Evolutionary conservation across 2,797 vertebrate species (phyloP), one percentile per base, ranked within the genome.

Genomic region (Ataeniobius toweri): DNA sequence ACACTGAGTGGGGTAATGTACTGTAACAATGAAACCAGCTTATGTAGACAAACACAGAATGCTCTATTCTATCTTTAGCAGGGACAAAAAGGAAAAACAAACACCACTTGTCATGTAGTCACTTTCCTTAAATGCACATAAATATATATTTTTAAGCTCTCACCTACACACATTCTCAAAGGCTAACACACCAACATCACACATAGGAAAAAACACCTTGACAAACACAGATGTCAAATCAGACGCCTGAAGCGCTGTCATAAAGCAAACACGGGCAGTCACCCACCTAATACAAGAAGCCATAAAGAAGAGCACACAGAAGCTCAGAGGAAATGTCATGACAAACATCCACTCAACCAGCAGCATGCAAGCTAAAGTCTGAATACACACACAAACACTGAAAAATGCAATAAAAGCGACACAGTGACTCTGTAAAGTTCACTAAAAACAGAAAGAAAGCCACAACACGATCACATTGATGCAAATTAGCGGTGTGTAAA

Each of bases 171-270:
- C 73, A 73, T 80, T 65, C 88, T 78, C 88, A 84, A 84, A 77
- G 69, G 69, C 81, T 81, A 83, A 86, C 86, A 90, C 85, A 89
- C 88, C 83, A 73, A 86, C 86, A 86, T 77, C 44, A 70, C 13
- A 78, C 61, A 80, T 56, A 82, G 46, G 75, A 78, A 68, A 59
- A 58, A 71, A 75, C 85, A 71, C 68, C 55, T 73, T 72, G 81
- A 88, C 89, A 92, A 92, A 93, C 92, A 92, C 91, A 94, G 93
- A 94, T 93, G 91, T 86, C 82, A 68, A 86, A 89, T 92, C 93
- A 89, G 91, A 91, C 88, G 93, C 91, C 85, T 75, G 89, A 73
- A 90, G 88, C 85, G 1, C 77, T 90, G 76, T 88, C 78, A 84
- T 82, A 89, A 74, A 89, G 83, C 81, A 94, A 93, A 94, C 91